Conservation (phyloP, 2,113 vertebrate species). For the Aleadryas rufinucha region DNA sequence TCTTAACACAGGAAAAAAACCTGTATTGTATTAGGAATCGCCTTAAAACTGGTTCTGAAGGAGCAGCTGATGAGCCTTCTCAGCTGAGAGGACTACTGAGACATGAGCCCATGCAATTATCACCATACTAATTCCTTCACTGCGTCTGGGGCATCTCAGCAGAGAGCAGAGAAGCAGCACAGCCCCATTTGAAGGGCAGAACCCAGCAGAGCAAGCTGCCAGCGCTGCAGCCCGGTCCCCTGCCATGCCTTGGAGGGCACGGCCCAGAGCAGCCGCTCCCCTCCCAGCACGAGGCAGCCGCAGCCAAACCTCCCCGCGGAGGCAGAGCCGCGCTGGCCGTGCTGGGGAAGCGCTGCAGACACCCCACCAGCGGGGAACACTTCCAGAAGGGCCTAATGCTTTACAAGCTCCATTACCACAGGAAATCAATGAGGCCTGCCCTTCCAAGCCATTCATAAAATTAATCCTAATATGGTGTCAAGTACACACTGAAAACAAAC, state of each 20-base stretch:
- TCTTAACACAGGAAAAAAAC: neutral
- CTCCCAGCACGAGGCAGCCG: neutral
- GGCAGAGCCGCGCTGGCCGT: neutral
- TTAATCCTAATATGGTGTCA: neutral
- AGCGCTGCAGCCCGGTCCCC: neutral
- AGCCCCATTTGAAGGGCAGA: neutral
- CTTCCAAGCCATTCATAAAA: neutral
- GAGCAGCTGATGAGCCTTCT: neutral
- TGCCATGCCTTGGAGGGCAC: neutral
- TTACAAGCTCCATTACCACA: neutral
- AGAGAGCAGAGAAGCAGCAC: neutral
- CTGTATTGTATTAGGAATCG: neutral
- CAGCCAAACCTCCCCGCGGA: rapidly evolving
- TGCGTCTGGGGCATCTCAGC: neutral
- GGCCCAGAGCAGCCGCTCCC: neutral
- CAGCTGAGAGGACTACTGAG: neutral
- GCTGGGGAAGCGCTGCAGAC: neutral
- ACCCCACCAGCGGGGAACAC: neutral
- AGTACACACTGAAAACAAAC: neutral
- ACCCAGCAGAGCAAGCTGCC: neutral
- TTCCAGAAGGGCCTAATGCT: neutral
- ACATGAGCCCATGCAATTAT: neutral
- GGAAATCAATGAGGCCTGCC: neutral
- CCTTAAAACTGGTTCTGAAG: neutral
- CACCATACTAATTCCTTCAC: neutral